A percentile compares a stretch with the other conserved stretches of the same genome.
Conservation (phyloP, 2,797 vertebrate species). For the Nyctalus aviator region DNA sequence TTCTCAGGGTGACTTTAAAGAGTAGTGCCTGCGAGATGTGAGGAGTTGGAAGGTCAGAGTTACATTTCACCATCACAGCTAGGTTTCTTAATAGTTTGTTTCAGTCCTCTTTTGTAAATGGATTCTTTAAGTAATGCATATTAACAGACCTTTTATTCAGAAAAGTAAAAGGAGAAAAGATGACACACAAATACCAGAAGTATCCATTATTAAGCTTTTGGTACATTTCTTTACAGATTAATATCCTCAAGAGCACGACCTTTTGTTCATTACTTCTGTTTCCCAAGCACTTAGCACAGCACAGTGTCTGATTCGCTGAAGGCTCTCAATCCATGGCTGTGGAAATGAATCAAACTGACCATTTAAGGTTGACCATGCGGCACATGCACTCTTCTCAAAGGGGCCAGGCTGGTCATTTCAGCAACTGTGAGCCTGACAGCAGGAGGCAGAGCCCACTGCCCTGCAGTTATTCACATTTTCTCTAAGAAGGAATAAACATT, state of each 20-base stretch:
- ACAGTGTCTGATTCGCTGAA: background rate
- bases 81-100: constrained; percentile 22
- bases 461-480: background rate
- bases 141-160: background rate
- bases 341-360: background rate
- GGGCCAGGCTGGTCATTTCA: background rate
- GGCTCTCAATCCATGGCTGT: background rate
- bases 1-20: background rate
- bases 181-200: background rate
- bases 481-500: background rate
- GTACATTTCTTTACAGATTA: constrained; percentile 53
- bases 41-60: background rate
- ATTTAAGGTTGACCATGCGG: background rate
- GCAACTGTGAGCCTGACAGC: fast-evolving
- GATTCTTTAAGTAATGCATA: background rate
- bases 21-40: background rate
- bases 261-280: background rate
- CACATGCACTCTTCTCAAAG: background rate
- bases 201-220: background rate
- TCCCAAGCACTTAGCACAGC: background rate
- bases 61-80: background rate
- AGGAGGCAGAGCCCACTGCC: background rate
- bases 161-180: constrained; percentile 24
- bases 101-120: background rate
- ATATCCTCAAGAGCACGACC: background rate